A percentile compares a stretch with the other conserved stretches of the same genome.
Evolutionary conservation across 2,113 vertebrate genomes (phyloP).

Genomic region (Cichladusa arquata): DNA sequence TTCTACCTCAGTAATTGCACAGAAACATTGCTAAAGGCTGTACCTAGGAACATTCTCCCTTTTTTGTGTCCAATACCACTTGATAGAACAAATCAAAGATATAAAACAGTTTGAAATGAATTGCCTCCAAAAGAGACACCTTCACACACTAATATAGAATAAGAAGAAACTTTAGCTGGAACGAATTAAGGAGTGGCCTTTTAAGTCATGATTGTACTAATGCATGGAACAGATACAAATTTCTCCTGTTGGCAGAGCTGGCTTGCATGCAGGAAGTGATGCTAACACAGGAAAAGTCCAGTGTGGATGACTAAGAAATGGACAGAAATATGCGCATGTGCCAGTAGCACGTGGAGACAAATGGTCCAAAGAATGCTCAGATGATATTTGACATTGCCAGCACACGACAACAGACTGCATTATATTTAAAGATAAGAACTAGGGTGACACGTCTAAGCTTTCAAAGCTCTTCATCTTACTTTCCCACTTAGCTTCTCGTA

Average conservation of each 20-base stretch:
- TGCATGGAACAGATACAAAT: neutral
- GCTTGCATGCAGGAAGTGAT: neutral
- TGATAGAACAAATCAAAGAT: neutral
- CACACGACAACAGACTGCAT: slow-evolving; percentile 2
- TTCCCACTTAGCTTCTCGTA: neutral
- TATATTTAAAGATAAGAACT: slow-evolving; percentile 25
- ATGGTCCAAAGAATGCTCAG: neutral
- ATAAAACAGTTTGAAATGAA: neutral
- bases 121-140: neutral
- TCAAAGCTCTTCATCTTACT: neutral
- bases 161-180: neutral
- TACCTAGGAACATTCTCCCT: neutral
- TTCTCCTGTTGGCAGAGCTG: neutral
- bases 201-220: neutral
- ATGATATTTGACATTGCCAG: slow-evolving; percentile 25
- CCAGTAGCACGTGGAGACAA: neutral
- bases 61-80: neutral
- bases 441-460: neutral
- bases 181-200: slow-evolving; percentile 19
- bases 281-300: neutral
- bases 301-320: neutral
- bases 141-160: neutral
- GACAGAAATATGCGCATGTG: neutral
- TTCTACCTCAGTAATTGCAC: neutral
- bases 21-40: neutral